Conservation (phyloP, 1,140 invertebrate species). For the Pseudomyrmex concolor region DNA sequence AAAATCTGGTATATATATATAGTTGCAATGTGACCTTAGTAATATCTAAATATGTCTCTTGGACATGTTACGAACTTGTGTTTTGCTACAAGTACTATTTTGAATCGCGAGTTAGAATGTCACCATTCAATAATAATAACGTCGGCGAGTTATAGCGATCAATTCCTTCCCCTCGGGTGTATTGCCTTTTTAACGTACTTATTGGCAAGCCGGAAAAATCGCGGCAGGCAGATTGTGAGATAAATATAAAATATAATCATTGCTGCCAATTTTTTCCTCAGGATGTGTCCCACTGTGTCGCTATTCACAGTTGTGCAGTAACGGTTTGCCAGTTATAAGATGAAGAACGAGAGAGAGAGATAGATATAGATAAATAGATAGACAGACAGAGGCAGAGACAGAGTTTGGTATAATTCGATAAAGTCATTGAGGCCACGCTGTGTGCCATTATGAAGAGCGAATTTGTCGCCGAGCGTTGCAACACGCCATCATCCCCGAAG, state of each 20-base stretch:
- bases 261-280: constrained; percentile 21
- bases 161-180: neutral
- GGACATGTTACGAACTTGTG: constrained; percentile 57
- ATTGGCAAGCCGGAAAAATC: constrained; percentile 1
- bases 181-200: neutral
- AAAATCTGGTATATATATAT: neutral
- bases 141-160: neutral
- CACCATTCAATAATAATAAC: constrained; percentile 59
- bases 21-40: constrained; percentile 28
- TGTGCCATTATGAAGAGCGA: constrained; percentile 53
- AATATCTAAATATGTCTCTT: constrained; percentile 71
- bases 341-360: constrained; percentile 21
- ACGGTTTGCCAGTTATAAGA: neutral
- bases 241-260: constrained; percentile 31
- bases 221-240: neutral
- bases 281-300: constrained; percentile 15
- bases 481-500: constrained; percentile 9
- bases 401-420: constrained; percentile 64
- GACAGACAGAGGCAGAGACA: constrained; percentile 3
- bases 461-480: constrained; percentile 41
- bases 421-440: constrained; percentile 64
- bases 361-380: neutral
- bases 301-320: neutral
- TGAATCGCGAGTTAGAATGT: constrained; percentile 47
- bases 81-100: constrained; percentile 58